These are phyloP conservation scores for Oryzias curvinotus DNA, from an alignment of 2,113 vertebrate genomes.

Conservation along the genomic window DNA sequence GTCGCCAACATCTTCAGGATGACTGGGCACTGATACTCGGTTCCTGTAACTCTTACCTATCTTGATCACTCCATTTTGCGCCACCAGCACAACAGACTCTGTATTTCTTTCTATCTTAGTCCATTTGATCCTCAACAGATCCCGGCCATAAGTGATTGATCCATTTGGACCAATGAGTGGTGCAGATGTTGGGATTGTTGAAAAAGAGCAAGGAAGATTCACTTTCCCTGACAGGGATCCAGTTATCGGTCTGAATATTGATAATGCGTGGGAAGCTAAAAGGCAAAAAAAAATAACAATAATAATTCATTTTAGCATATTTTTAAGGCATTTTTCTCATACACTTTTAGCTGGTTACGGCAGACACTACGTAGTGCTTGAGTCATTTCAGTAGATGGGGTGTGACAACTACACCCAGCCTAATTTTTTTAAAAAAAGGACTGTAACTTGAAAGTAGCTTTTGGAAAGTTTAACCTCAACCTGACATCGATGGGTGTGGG, in stretches of 20 bases:
- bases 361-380: constrained; percentile 23
- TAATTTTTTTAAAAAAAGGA: constrained; percentile 53
- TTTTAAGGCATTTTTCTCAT: too few species aligned
- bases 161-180: constrained; percentile 75
- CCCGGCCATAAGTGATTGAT: constrained; percentile 60
- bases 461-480: constrained; percentile 67
- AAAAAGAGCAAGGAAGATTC: constrained; percentile 89
- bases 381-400: constrained; percentile 41
- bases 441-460: constrained; percentile 53
- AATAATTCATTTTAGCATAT: background rate
- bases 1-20: constrained; percentile 86
- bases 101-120: constrained; percentile 85
- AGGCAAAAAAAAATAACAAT: constrained; percentile 20
- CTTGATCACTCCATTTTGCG: constrained; percentile 91
- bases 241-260: constrained; percentile 76
- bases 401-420: constrained; percentile 54
- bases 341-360: background rate
- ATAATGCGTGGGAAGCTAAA: constrained; percentile 62
- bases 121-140: constrained; percentile 95
- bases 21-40: constrained; percentile 87
- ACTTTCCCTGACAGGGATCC: constrained; percentile 89
- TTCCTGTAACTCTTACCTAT: constrained; percentile 86
- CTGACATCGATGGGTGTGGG: constrained; percentile 55
- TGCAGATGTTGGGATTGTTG: constrained; percentile 83
- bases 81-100: constrained; percentile 89